Conservation (phyloP, 2,888 invertebrate species). For the Amblyteles armatorius region DNA sequence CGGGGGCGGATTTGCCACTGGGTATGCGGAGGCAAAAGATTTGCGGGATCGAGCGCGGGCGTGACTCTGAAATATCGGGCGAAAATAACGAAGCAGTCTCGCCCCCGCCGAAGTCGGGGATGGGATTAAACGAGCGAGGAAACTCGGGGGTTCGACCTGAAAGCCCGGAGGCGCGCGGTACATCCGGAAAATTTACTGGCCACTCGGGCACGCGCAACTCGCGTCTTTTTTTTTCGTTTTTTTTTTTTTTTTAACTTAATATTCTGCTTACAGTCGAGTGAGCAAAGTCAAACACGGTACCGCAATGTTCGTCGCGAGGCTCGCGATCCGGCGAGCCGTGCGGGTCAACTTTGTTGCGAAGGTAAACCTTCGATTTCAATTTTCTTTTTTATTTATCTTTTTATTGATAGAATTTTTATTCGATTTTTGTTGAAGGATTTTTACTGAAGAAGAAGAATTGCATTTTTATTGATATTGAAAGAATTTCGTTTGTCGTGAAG, state of each 20-base stretch:
- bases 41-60: slow-evolving; percentile 32
- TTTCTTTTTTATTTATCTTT: too few relatives aligned
- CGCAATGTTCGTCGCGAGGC: slow-evolving; percentile 12
- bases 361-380: background rate
- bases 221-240: background rate
- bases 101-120: background rate
- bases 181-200: slow-evolving; percentile 57
- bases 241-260: slow-evolving; percentile 1
- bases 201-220: slow-evolving; percentile 55
- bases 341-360: background rate
- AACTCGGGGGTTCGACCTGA: slow-evolving; percentile 25
- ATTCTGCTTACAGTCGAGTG: slow-evolving; percentile 39
- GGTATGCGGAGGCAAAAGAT: slow-evolving; percentile 36
- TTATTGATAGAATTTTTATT: too few relatives aligned
- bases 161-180: slow-evolving; percentile 32
- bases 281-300: slow-evolving; percentile 53
- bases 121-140: slow-evolving; percentile 8
- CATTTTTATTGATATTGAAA: too few relatives aligned
- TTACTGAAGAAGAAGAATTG: too few relatives aligned
- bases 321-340: background rate
- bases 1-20: slow-evolving; percentile 19
- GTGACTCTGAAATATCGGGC: slow-evolving; percentile 56
- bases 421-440: too few relatives aligned
- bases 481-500: too few relatives aligned
- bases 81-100: slow-evolving; percentile 50